Conservation (phyloP, 2,888 invertebrate genomes). For the Lucinisca nassula region DNA sequence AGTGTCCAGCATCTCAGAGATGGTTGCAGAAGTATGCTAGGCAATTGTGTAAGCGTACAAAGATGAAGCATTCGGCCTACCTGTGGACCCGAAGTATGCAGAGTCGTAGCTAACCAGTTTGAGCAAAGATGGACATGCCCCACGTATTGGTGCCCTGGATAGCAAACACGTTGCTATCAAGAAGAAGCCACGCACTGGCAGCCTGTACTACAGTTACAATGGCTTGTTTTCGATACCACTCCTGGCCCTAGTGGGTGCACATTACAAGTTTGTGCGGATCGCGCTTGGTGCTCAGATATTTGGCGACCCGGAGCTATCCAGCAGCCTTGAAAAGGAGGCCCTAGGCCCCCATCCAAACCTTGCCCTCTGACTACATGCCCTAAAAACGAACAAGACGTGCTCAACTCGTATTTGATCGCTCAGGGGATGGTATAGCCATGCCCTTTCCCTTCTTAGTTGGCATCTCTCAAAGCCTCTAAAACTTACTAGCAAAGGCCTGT, state of each 20-base stretch:
- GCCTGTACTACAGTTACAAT: constrained; percentile 55
- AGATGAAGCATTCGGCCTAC: constrained; percentile 47
- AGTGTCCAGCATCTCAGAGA: constrained; percentile 29
- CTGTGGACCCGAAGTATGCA: constrained; percentile 57
- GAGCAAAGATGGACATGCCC: constrained; percentile 56
- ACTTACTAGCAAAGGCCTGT: too few relatives aligned
- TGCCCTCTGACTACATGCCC: constrained; percentile 24
- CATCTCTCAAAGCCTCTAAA: too few relatives aligned
- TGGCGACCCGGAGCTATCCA: constrained; percentile 14
- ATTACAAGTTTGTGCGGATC: constrained; percentile 19
- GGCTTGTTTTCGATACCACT: too few relatives aligned
- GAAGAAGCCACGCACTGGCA: constrained; percentile 44
- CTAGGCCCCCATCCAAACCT: constrained; percentile 17
- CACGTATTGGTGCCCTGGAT: constrained; percentile 55
- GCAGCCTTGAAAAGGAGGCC: not conserved
- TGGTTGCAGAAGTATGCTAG: constrained; percentile 56
- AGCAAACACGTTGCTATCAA: constrained; percentile 61
- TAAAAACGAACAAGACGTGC: not conserved
- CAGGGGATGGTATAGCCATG: too few relatives aligned
- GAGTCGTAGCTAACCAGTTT: constrained; percentile 27
- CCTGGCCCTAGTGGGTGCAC: constrained; percentile 21
- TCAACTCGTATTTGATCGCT: too few relatives aligned
- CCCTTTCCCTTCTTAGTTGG: too few relatives aligned
- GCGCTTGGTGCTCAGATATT: constrained; percentile 1
- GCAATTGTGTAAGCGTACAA: constrained; percentile 63